phyloP scores from a whole-genome alignment of 2,797 vertebrate species.

The Brachyrhaphis roseni region DNA sequence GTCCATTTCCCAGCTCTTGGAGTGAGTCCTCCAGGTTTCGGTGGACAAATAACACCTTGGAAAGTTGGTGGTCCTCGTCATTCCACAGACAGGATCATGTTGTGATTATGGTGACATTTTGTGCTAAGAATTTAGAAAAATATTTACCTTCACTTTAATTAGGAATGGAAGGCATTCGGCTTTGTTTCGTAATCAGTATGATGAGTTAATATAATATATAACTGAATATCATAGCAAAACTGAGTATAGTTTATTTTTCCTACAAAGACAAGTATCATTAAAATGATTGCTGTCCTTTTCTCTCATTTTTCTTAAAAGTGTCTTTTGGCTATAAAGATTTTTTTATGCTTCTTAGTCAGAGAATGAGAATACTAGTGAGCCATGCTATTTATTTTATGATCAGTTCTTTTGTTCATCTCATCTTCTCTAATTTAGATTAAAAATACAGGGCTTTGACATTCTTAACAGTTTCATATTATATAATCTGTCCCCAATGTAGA shows the following conservation, averaged over 20 bases:
- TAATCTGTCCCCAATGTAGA: background rate
- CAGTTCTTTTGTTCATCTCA: background rate
- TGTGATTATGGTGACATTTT: conserved; percentile 25
- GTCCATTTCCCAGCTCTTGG: conserved; percentile 64
- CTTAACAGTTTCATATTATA: background rate
- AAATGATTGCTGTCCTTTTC: background rate
- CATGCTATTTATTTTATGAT: background rate
- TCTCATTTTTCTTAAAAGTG: background rate
- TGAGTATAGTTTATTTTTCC: background rate
- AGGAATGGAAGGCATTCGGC: background rate
- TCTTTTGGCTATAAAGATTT: background rate
- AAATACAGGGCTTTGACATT: background rate
- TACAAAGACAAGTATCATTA: background rate
- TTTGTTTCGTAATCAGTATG: background rate
- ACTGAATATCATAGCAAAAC: background rate
- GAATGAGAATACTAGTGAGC: too few species aligned
- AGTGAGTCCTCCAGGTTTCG: conserved; percentile 60
- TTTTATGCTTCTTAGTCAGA: background rate
- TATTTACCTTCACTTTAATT: conserved; percentile 14
- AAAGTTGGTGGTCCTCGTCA: conserved; percentile 43
- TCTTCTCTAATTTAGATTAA: background rate
- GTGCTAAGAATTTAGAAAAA: conserved; percentile 28
- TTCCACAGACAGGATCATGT: conserved; percentile 23
- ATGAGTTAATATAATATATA: background rate
- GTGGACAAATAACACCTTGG: conserved; percentile 62